Evolutionary conservation across 2,113 vertebrate species (phyloP), one percentile per base, ranked within the genome.

Genomic region (Eleginops maclovinus): DNA sequence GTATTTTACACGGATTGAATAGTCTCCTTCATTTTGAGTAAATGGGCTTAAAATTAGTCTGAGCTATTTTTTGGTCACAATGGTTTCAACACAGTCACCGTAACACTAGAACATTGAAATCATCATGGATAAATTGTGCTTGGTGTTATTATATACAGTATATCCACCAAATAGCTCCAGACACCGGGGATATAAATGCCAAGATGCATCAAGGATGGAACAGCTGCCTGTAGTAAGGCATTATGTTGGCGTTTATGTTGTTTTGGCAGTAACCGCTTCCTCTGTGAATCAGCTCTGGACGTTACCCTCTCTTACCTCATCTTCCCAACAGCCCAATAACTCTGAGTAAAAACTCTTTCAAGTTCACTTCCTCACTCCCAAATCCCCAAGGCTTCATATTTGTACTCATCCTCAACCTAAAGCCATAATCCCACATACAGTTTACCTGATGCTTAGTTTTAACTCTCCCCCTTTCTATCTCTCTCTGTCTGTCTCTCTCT

Each of bases 381-480:
- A 58, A 64, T 58, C 21, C n/a, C 13, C 24, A 55, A 49, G 16
- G 28, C n/a, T 67, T 75, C 56, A 47, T 49, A 58, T 80, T 28
- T 80, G 22, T 77, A 19, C 28, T 82, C 54, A 73, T 44, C 36
- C 26, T 79, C 69, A 67, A 59, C 9, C 63, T 63, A 22, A 66
- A 75, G 19, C 19, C 47, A 62, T 68, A 31, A 65, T 72, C 62
- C 68, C 60, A 41, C 26, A 47, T 54, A 70, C 9, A 80, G 53
- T 88, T 72, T 63, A 77, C 41, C 40, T 75, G 49, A 84, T 85
- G 72, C 58, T 83, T 86, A 59, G 73, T 75, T 81, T 72, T 56
- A 82, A 77, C n/a, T 43, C 40, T 79, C 11, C 65, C 60, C 50
- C 26, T 59, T 59, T 59, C n/a, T 11, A 61, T 75, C 22, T 53